phyloP scores from a whole-genome alignment of 2,113 vertebrate genomes.

The Gambusia affinis region DNA sequence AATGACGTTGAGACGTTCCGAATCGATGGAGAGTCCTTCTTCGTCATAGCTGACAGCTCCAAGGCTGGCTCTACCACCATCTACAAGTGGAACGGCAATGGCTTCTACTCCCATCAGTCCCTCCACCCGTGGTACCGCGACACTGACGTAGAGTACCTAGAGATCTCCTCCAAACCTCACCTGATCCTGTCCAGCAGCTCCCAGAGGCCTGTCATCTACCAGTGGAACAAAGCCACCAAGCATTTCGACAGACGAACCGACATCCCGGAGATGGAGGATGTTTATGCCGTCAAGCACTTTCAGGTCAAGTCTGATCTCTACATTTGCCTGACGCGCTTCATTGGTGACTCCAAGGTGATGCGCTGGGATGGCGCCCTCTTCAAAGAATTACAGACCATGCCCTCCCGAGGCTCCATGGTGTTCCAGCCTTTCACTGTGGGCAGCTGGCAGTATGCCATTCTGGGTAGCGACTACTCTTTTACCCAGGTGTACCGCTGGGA shows the following conservation, averaged over 20 bases:
- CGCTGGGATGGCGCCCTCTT: slow-evolving; percentile 95
- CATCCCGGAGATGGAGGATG: slow-evolving; percentile 98
- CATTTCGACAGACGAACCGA: slow-evolving; percentile 92
- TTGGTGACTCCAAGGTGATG: slow-evolving; percentile 99
- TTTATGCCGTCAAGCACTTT: slow-evolving; percentile 97
- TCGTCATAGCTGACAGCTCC: slow-evolving; percentile 96
- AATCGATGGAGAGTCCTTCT: slow-evolving; percentile 93
- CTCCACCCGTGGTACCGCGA: slow-evolving; percentile 97
- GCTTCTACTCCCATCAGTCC: slow-evolving; percentile 98
- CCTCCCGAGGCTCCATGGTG: slow-evolving; percentile 97
- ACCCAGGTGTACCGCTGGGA: slow-evolving; percentile 99
- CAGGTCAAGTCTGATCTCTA: slow-evolving; percentile 90
- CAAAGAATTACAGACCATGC: slow-evolving; percentile 94
- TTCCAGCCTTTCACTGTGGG: slow-evolving; percentile 94
- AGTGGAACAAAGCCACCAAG: slow-evolving; percentile 93
- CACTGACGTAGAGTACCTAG: slow-evolving; percentile 96
- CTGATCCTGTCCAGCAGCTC: slow-evolving; percentile 97
- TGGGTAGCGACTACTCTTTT: slow-evolving; percentile 98
- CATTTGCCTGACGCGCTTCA: slow-evolving; percentile 97
- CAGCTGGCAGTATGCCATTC: slow-evolving; percentile 96
- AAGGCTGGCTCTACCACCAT: slow-evolving; percentile 97
- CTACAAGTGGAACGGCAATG: slow-evolving; percentile 99
- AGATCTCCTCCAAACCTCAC: slow-evolving; percentile 93
- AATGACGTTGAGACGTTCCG: slow-evolving; percentile 97
- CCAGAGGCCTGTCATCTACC: slow-evolving; percentile 95